Evolutionary conservation across 2,113 vertebrate genomes (phyloP).

Genomic region (Conger conger): DNA sequence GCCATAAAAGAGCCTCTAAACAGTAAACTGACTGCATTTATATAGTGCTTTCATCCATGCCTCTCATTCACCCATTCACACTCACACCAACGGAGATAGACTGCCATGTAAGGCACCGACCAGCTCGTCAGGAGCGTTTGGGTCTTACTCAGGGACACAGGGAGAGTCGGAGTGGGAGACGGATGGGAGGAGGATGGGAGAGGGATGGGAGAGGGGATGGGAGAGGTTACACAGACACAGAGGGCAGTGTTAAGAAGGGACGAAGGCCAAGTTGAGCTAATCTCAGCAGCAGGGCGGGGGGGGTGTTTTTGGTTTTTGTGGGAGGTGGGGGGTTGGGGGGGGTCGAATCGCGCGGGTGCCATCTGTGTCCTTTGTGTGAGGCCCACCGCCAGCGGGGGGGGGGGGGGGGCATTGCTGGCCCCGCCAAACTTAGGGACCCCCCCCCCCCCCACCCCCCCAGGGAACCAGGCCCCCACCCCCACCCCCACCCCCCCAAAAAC

Average conservation of each 20-base stretch:
- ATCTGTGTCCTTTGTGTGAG: slow-evolving; percentile 56
- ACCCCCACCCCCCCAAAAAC: not conserved
- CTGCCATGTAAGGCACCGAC: too few relatives aligned
- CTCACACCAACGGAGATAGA: too few relatives aligned
- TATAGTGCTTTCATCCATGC: too few relatives aligned
- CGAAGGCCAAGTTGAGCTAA: slow-evolving; percentile 48
- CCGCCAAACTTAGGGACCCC: slow-evolving; percentile 23
- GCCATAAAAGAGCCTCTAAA: too few relatives aligned
- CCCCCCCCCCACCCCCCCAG: slow-evolving; percentile 26
- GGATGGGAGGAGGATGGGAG: too few relatives aligned
- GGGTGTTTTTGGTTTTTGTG: slow-evolving; percentile 51
- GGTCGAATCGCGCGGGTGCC: slow-evolving; percentile 46
- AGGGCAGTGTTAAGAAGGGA: slow-evolving; percentile 41
- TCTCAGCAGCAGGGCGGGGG: slow-evolving; percentile 30
- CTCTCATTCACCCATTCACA: too few relatives aligned
- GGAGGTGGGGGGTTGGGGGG: slow-evolving; percentile 46
- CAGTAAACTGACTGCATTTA: too few relatives aligned
- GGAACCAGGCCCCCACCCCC: not conserved
- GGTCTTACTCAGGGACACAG: too few relatives aligned
- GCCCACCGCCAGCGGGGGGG: slow-evolving; percentile 45
- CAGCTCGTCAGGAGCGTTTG: too few relatives aligned
- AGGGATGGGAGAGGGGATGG: too few relatives aligned
- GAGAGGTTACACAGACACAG: slow-evolving; percentile 49
- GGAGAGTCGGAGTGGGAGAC: too few relatives aligned
- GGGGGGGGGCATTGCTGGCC: slow-evolving; percentile 31